These are phyloP conservation scores for Drosophila sechellia DNA, from an alignment of 1,140 invertebrate genomes.

Conservation along the genomic window DNA sequence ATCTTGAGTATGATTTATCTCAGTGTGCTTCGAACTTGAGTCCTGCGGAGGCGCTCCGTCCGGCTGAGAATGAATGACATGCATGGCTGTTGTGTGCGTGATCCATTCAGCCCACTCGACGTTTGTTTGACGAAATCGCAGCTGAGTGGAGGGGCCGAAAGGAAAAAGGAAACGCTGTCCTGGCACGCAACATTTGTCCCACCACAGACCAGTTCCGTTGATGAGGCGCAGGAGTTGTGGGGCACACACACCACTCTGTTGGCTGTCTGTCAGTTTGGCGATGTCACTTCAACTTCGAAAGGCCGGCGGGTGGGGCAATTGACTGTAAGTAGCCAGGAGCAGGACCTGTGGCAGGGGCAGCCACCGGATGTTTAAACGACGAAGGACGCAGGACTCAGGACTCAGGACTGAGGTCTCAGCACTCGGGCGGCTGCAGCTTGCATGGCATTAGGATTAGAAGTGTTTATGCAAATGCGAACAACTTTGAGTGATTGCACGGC, in stretches of 20 bases:
- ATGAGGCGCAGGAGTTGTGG: conserved; percentile 19
- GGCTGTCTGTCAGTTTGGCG: conserved; percentile 50
- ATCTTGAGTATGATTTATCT: not conserved
- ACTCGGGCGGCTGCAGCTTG: conserved; percentile 55
- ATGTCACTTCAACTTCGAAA: conserved; percentile 56
- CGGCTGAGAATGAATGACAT: conserved; percentile 54
- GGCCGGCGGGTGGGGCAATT: conserved; percentile 50
- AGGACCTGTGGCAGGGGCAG: not conserved
- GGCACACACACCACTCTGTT: not conserved
- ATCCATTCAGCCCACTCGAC: conserved; percentile 61
- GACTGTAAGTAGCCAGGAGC: conserved; percentile 71
- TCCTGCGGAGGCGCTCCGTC: conserved; percentile 9
- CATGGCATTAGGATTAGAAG: conserved; percentile 77
- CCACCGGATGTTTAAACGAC: conserved; percentile 27
- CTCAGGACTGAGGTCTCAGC: not conserved
- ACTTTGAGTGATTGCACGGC: conserved; percentile 74
- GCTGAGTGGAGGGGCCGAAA: conserved; percentile 45
- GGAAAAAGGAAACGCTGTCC: conserved; percentile 45
- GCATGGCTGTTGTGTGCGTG: conserved; percentile 54
- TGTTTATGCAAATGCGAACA: conserved; percentile 80
- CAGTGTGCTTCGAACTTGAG: not conserved
- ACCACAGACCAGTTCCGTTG: conserved; percentile 52
- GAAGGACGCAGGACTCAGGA: conserved; percentile 9
- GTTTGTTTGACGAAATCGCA: conserved; percentile 75
- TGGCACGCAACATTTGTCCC: conserved; percentile 38